Conservation (phyloP, 2,888 invertebrate species). For the Lottia gigantea region DNA sequence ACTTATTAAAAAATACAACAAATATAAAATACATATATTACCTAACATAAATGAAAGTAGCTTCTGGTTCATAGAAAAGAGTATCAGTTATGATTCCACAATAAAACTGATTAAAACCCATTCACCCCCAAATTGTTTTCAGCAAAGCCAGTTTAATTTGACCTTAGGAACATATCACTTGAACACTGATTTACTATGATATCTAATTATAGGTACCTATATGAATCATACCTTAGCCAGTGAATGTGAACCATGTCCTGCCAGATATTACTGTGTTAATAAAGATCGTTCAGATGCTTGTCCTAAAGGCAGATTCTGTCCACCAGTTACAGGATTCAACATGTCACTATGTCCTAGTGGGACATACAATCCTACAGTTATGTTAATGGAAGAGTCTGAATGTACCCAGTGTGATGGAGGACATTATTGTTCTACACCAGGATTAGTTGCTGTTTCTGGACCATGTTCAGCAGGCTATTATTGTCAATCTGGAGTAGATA, state of each 20-base stretch:
- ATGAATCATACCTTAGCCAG: slow-evolving; percentile 63
- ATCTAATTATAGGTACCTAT: slow-evolving; percentile 52
- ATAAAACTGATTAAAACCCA: no score
- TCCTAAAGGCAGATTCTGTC: slow-evolving; percentile 59
- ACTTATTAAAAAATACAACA: no score
- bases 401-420: slow-evolving; percentile 58
- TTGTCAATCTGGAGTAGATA: slow-evolving; percentile 56
- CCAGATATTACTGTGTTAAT: slow-evolving; percentile 63
- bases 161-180: no score
- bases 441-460: slow-evolving; percentile 43
- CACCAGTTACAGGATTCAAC: slow-evolving; percentile 60
- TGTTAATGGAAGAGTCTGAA: slow-evolving; percentile 42
- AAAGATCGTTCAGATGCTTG: slow-evolving; percentile 58
- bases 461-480: slow-evolving; percentile 54
- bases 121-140: no score
- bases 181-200: no score
- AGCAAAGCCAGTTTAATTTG: no score
- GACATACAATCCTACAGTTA: slow-evolving; percentile 54
- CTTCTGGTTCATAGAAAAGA: no score
- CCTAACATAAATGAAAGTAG: no score
- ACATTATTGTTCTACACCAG: slow-evolving; percentile 49
- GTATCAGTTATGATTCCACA: no score
- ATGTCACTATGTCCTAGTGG: slow-evolving; percentile 57
- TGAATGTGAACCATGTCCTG: slow-evolving; percentile 58
- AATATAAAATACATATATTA: no score